Percentiles rank a stretch among this genome's conserved stretches.
phyloP scores from a whole-genome alignment of 2,888 invertebrate species.

The Plusia festucae region DNA sequence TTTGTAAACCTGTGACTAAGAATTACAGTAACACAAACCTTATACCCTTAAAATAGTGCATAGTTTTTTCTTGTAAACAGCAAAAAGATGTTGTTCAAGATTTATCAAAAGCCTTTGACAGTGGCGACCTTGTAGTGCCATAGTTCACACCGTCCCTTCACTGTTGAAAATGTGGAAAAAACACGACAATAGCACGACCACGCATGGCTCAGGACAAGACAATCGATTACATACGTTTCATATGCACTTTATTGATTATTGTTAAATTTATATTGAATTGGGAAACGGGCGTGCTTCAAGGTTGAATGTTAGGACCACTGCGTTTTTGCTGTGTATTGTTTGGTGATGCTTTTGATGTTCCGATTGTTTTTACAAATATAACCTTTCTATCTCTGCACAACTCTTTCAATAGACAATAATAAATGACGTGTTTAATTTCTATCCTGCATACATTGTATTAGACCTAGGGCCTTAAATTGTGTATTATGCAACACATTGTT shows the following conservation, averaged over 20 bases:
- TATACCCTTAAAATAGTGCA: slow-evolving; percentile 21
- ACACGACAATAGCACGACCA: slow-evolving; percentile 84
- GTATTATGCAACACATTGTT: slow-evolving; percentile 4
- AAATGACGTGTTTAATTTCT: neutral
- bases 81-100: slow-evolving; percentile 58
- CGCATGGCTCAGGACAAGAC: slow-evolving; percentile 81
- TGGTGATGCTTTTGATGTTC: slow-evolving; percentile 30
- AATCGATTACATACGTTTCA: slow-evolving; percentile 84
- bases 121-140: slow-evolving; percentile 82
- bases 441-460: neutral
- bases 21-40: slow-evolving; percentile 28
- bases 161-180: slow-evolving; percentile 86
- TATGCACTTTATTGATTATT: slow-evolving; percentile 87
- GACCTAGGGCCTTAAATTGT: neutral
- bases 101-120: slow-evolving; percentile 82
- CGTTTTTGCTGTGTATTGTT: slow-evolving; percentile 60
- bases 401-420: neutral
- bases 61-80: slow-evolving; percentile 21
- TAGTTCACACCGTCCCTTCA: slow-evolving; percentile 88
- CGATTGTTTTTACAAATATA: slow-evolving; percentile 5
- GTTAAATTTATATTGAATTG: slow-evolving; percentile 80
- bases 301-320: slow-evolving; percentile 65
- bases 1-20: neutral
- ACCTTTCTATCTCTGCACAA: neutral
- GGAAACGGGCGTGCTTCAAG: slow-evolving; percentile 78